A percentile compares a stretch with the other conserved stretches of the same genome.
phyloP scores from a whole-genome alignment of 2,888 invertebrate species.

The Eupelmus urozonus region DNA sequence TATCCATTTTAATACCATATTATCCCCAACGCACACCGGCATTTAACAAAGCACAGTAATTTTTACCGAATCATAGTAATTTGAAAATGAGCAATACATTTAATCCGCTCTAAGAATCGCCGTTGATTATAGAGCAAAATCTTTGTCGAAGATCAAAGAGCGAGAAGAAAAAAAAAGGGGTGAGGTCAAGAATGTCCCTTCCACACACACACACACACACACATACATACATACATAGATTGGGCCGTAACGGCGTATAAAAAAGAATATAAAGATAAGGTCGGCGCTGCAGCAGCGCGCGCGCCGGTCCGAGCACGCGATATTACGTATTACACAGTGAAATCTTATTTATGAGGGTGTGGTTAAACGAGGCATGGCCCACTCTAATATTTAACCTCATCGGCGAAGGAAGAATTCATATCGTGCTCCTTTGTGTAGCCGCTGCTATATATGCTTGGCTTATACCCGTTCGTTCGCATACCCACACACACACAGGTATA shows the following conservation, averaged over 20 bases:
- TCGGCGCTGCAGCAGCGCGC: constrained; percentile 56
- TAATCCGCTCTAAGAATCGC: constrained; percentile 29
- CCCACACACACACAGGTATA: no score
- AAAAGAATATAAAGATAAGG: constrained; percentile 50
- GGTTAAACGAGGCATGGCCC: constrained; percentile 54
- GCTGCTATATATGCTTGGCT: background rate
- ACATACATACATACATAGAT: constrained; percentile 35
- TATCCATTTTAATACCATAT: no score
- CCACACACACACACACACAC: background rate
- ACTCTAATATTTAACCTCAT: constrained; percentile 74
- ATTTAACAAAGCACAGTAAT: no score
- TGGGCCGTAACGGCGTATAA: constrained; percentile 44
- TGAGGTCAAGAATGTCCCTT: constrained; percentile 42
- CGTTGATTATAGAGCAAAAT: constrained; percentile 37
- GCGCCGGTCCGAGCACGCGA: constrained; percentile 62
- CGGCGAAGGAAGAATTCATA: constrained; percentile 73
- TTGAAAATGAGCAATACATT: constrained; percentile 14
- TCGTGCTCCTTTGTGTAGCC: constrained; percentile 62
- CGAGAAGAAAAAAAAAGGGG: constrained; percentile 36
- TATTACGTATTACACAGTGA: constrained; percentile 71
- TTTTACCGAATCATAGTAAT: constrained; percentile 28
- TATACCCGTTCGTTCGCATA: constrained; percentile 40
- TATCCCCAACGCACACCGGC: no score
- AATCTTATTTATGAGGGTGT: constrained; percentile 70
- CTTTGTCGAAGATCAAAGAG: constrained; percentile 36